These are phyloP conservation scores for Tauraco erythrolophus DNA, from an alignment of 2,113 vertebrate genomes.

Conservation along the genomic window DNA sequence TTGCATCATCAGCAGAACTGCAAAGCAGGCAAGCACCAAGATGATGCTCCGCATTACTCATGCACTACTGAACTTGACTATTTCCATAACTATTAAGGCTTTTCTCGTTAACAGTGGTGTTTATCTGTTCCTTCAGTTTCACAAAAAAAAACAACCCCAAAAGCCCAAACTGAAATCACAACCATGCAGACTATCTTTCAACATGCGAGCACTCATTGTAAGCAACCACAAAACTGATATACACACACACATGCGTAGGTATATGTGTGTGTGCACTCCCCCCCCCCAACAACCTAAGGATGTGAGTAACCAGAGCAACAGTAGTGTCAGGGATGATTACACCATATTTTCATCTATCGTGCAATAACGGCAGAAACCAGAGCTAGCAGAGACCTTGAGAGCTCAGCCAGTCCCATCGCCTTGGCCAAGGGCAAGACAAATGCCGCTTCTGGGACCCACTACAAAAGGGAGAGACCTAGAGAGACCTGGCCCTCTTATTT, in stretches of 20 bases:
- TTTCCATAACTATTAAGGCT: background rate
- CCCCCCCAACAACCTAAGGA: no score
- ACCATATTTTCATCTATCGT: fast-evolving
- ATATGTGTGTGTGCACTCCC: fast-evolving
- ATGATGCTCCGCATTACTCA: background rate
- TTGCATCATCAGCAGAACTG: background rate
- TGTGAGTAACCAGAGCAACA: background rate
- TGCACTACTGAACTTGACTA: background rate
- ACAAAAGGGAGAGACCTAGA: background rate
- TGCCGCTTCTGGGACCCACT: fast-evolving
- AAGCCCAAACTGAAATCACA: background rate
- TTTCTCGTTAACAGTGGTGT: background rate
- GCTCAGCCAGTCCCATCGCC: background rate
- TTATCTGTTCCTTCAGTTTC: background rate
- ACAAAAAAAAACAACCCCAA: no score
- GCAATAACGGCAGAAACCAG: background rate
- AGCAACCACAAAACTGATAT: background rate
- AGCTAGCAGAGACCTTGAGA: background rate
- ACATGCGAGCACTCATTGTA: no score
- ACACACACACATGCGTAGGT: no score
- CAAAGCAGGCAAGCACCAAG: background rate
- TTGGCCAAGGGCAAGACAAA: background rate
- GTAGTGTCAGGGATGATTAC: no score
- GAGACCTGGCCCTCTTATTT: background rate
- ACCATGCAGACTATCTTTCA: background rate